Percentiles rank a stretch among this genome's conserved stretches.
Evolutionary conservation across 2,113 vertebrate species (phyloP).

Genomic region (Neotoma lepida): DNA sequence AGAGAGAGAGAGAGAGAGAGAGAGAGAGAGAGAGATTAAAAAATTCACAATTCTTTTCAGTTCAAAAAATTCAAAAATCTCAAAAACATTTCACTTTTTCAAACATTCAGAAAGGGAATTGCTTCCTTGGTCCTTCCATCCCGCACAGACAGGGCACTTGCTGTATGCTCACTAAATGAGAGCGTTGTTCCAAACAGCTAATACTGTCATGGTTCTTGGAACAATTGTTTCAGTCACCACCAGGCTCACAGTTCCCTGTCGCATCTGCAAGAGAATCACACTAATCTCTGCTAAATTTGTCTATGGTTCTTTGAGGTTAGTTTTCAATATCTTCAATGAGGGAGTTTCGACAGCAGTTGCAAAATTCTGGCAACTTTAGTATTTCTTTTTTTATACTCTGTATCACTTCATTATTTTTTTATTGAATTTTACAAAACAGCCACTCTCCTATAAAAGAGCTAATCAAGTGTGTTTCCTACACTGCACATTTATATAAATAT

Average conservation of each 20-base stretch:
- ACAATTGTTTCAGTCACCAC: not conserved
- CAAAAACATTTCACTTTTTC: not conserved
- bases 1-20: no score
- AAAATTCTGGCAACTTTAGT: slow-evolving; percentile 60
- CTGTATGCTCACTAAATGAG: not conserved
- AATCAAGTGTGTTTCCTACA: slow-evolving; percentile 48
- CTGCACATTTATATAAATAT: not conserved
- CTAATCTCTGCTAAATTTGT: slow-evolving; percentile 43
- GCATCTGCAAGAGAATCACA: not conserved
- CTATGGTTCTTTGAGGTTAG: slow-evolving; percentile 56
- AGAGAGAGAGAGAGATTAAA: no score
- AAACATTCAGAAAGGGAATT: not conserved
- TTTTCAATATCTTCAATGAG: slow-evolving; percentile 57
- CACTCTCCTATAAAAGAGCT: slow-evolving; percentile 62
- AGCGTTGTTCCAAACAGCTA: not conserved
- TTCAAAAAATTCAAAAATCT: not conserved
- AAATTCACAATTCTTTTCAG: not conserved
- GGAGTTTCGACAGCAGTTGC: slow-evolving; percentile 26
- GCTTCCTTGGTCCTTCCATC: not conserved
- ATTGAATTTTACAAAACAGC: slow-evolving; percentile 67
- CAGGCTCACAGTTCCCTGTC: not conserved
- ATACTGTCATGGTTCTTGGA: not conserved
- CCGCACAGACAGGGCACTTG: not conserved
- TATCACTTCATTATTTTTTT: slow-evolving; percentile 69
- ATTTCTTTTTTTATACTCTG: slow-evolving; percentile 65